A percentile compares a stretch with the other conserved stretches of the same genome.
Conservation (phyloP, 2,113 vertebrate species). For the Epinephelus lanceolatus region DNA sequence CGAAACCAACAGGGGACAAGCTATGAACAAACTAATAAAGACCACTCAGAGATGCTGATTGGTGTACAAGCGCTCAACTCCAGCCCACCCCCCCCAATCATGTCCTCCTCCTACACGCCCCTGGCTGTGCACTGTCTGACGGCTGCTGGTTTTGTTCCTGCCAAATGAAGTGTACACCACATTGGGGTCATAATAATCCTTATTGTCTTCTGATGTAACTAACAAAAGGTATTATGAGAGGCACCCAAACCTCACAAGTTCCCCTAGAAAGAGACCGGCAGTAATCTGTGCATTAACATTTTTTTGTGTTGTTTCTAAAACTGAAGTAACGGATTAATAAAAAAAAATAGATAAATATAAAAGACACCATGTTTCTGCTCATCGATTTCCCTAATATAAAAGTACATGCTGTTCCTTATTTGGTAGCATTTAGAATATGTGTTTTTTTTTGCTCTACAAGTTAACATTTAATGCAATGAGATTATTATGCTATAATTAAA, state of each 20-base stretch:
- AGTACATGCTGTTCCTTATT: background rate
- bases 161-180: constrained; percentile 66
- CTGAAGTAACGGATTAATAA: background rate
- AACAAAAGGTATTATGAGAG: constrained; percentile 35
- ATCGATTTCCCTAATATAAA: background rate
- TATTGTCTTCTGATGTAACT: constrained; percentile 45
- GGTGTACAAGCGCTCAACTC: background rate
- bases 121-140: constrained; percentile 26
- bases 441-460: background rate
- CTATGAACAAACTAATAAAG: background rate
- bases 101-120: constrained; percentile 11
- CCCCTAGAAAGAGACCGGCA: background rate
- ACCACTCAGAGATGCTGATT: background rate
- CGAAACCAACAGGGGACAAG: background rate
- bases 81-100: background rate
- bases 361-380: background rate
- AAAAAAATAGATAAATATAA: background rate
- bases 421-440: no score
- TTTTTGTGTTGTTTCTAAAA: background rate
- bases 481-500: background rate
- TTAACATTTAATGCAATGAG: background rate
- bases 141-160: constrained; percentile 69
- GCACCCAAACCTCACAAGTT: background rate
- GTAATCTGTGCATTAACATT: background rate
- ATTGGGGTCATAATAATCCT: constrained; percentile 64